Percentiles rank a stretch among this genome's conserved stretches.
phyloP scores from a whole-genome alignment of 2,888 invertebrate species.

The Neoitamus cyanurus region DNA sequence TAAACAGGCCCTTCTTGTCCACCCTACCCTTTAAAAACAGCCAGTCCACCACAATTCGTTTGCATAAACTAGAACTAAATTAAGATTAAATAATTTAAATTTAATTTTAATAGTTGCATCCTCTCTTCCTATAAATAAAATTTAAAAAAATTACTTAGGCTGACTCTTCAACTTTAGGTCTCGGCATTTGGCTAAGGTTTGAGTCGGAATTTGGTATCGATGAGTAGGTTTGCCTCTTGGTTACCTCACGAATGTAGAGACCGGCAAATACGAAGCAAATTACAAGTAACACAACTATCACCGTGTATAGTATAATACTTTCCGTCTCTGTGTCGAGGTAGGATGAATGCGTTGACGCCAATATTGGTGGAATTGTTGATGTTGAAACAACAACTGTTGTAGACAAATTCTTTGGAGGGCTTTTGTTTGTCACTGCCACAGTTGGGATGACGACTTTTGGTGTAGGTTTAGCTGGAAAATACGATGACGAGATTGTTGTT shows the following conservation, averaged over 20 bases:
- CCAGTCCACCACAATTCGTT: not conserved
- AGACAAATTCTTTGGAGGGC: not conserved
- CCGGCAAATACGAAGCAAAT: slow-evolving; percentile 53
- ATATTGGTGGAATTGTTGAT: not conserved
- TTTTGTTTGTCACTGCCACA: not conserved
- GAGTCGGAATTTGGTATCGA: slow-evolving; percentile 60
- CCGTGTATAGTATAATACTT: slow-evolving; percentile 51
- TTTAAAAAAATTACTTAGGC: slow-evolving; percentile 7
- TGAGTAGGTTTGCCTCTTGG: slow-evolving; percentile 59
- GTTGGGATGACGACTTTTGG: not conserved
- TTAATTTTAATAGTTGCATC: slow-evolving; percentile 25
- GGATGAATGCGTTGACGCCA: slow-evolving; percentile 58
- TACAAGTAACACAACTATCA: slow-evolving; percentile 56
- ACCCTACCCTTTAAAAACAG: not conserved
- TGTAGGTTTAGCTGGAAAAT: not conserved
- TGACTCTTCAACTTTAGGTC: slow-evolving; percentile 50
- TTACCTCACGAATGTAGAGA: slow-evolving; percentile 57
- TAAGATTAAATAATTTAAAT: slow-evolving; percentile 42
- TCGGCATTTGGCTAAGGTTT: slow-evolving; percentile 57
- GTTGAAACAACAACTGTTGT: not conserved
- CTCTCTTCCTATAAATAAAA: slow-evolving; percentile 7
- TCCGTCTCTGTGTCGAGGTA: slow-evolving; percentile 55
- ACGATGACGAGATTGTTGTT: not conserved
- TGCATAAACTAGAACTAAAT: slow-evolving; percentile 28
- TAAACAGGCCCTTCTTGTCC: too few relatives aligned